Evolutionary conservation across 1,140 invertebrate genomes (phyloP), one percentile per base, ranked within the genome.

Genomic region (Drosophila gunungcola): DNA sequence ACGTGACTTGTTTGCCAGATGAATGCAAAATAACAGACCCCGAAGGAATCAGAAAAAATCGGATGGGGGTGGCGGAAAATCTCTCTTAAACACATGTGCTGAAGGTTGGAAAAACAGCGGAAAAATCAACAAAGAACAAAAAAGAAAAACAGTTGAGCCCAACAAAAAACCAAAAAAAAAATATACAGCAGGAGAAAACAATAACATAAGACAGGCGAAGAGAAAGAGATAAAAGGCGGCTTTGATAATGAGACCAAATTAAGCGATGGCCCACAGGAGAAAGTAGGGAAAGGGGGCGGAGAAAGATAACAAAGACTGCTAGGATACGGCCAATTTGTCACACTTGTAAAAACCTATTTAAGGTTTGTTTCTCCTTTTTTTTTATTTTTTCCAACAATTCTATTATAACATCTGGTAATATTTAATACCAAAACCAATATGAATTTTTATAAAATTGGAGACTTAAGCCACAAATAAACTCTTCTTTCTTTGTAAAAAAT

Each of bases 201-300:
- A 68, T 62, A 62, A 21, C 57, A 68, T 7, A 45, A 56, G 27
- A 49, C 43, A 67, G 57, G 29, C 38, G 38, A 46, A 58, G 25
- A 39, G 27, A 41, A 41, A 13, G 36, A 21, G 41, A 29, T 46
- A 48, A 45, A 16, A 38, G 61, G 61, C 48, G 57, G 45, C 58
- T 68, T 72, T 67, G 60, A 77, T 85, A 85, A 84, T 85, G 81
- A 85, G 63, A 60, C 57, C 57, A 78, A 86, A 86, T 86, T 86
- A 85, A 64, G 43, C 21, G 46, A 56, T 49, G 68, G 34, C 73
- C 58, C 42, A 46, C 32, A 57, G 52, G 39, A 57, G 46, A 72
- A 68, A 60, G 58, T 53, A 39, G 56, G 45, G 46, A 65, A 60
- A 45, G 29, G 7, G 12, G 45, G n/a, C 4, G 21, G 11, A 38